Evolutionary conservation across 1,140 invertebrate species (phyloP).

Genomic region (Holotrichia oblita): DNA sequence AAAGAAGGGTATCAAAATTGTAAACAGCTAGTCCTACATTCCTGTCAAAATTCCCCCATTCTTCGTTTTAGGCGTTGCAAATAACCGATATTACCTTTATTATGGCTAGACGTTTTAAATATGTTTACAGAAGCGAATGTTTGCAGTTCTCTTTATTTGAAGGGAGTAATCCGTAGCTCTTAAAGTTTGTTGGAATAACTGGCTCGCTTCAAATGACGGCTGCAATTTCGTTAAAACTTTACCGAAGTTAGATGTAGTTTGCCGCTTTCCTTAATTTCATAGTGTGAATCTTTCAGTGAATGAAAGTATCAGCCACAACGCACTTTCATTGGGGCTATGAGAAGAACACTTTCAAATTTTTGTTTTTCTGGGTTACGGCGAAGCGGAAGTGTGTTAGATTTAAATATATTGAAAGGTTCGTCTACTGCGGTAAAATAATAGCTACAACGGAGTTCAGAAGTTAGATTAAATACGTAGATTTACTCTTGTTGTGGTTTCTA

Average conservation of each 20-base stretch:
- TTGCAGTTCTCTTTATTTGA: background rate
- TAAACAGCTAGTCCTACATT: too few relatives aligned
- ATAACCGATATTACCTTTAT: too few relatives aligned
- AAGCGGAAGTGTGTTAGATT: background rate
- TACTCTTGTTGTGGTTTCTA: too few relatives aligned
- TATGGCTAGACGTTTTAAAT: too few relatives aligned
- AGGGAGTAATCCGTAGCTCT: background rate
- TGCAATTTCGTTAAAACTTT: slow-evolving; percentile 8
- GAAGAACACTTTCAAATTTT: background rate
- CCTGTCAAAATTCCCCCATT: too few relatives aligned
- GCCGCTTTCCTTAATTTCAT: background rate
- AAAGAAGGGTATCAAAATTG: too few relatives aligned
- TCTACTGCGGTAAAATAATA: too few relatives aligned
- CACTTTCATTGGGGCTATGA: background rate
- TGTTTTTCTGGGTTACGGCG: background rate
- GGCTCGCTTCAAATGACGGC: background rate
- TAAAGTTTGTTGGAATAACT: background rate
- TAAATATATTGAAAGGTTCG: background rate
- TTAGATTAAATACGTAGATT: too few relatives aligned
- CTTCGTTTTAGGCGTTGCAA: too few relatives aligned
- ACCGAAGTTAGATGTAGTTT: background rate
- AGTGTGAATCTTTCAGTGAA: background rate
- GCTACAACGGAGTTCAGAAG: too few relatives aligned
- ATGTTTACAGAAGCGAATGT: too few relatives aligned
- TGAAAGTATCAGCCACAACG: background rate